Conservation (phyloP, 2,888 invertebrate genomes). For the Helleia helle region DNA sequence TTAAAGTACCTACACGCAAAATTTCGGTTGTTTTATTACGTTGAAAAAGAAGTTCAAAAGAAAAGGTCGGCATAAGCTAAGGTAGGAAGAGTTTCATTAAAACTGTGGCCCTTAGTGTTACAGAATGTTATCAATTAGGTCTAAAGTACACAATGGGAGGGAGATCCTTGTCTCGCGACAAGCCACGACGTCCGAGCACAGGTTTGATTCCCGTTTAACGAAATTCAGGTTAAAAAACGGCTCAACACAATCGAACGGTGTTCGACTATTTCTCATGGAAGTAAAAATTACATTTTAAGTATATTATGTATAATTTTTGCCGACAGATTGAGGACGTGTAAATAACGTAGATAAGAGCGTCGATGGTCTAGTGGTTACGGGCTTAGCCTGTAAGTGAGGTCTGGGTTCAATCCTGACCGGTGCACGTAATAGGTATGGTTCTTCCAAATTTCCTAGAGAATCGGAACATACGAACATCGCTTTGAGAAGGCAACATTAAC, state of each 20-base stretch:
- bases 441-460: too few relatives aligned
- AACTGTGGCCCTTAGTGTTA: constrained; percentile 39
- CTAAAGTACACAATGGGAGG: constrained; percentile 55
- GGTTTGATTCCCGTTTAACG: constrained; percentile 56
- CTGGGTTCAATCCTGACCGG: too few relatives aligned
- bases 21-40: background rate
- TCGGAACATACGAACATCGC: too few relatives aligned
- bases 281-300: too few relatives aligned
- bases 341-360: too few relatives aligned
- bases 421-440: too few relatives aligned
- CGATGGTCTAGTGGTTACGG: too few relatives aligned
- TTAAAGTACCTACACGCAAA: background rate
- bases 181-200: constrained; percentile 42
- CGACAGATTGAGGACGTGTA: too few relatives aligned
- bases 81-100: constrained; percentile 34
- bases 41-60: too few relatives aligned
- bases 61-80: background rate
- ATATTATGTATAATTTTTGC: too few relatives aligned
- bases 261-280: background rate
- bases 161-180: constrained; percentile 54
- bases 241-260: constrained; percentile 5
- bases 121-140: constrained; percentile 49
- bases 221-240: constrained; percentile 55
- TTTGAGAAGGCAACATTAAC: too few relatives aligned
- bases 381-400: too few relatives aligned